phyloP scores from a whole-genome alignment of 2,113 vertebrate genomes.

The Spizaetus ornatus region DNA sequence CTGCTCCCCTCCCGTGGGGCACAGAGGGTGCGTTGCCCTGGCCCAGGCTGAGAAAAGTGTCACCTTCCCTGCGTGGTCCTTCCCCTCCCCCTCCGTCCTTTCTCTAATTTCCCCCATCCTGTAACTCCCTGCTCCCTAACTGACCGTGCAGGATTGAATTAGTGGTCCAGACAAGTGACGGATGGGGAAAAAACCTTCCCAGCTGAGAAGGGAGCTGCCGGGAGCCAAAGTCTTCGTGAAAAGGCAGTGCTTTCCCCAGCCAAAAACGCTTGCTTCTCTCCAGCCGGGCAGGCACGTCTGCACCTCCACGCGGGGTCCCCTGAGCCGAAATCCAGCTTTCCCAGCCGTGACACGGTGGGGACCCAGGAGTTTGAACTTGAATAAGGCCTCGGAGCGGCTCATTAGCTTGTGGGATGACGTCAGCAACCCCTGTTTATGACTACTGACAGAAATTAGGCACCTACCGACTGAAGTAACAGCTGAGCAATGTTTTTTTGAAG shows the following conservation, averaged over 20 bases:
- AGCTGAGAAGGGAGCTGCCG: neutral
- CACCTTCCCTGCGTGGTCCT: neutral
- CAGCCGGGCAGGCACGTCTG: neutral
- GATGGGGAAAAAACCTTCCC: neutral
- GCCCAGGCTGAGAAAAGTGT: neutral
- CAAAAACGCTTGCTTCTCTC: neutral
- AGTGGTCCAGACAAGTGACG: neutral
- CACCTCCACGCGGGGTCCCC: accelerated
- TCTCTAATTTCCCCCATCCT: neutral
- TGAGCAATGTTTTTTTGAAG: conserved; percentile 50
- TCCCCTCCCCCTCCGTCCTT: neutral
- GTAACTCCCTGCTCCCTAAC: neutral
- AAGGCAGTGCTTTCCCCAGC: neutral
- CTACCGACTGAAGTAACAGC: conserved; percentile 1
- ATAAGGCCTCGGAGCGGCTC: neutral
- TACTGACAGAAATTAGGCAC: conserved; percentile 44
- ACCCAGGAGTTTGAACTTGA: neutral
- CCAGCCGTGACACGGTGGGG: neutral
- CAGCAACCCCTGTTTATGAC: conserved; percentile 6
- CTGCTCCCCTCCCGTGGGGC: neutral
- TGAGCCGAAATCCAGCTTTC: neutral
- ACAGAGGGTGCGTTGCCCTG: neutral
- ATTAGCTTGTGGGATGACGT: neutral
- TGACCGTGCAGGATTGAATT: neutral
- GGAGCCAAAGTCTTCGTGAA: neutral